Evolutionary conservation across 2,888 invertebrate genomes (phyloP).

Genomic region (Osedax fenrisi): DNA sequence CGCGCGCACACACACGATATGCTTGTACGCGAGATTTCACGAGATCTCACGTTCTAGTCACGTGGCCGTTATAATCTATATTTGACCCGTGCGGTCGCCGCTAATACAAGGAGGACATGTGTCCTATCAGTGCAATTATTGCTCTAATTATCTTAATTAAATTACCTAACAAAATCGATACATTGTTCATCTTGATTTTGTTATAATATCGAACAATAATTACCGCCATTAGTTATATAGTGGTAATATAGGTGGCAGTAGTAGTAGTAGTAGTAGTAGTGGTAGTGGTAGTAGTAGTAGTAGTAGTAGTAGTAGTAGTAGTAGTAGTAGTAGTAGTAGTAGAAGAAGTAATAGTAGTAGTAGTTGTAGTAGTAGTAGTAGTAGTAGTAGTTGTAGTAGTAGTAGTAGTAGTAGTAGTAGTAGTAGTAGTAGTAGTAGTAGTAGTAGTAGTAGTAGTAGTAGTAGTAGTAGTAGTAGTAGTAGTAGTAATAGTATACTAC

Average conservation of each 20-base stretch:
- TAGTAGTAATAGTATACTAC: background rate
- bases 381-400: conserved; percentile 14
- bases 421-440: conserved; percentile 17
- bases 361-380: conserved; percentile 8
- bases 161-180: too few relatives aligned
- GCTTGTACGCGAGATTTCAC: too few relatives aligned
- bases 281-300: conserved; percentile 25
- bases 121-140: too few relatives aligned
- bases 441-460: conserved; percentile 18
- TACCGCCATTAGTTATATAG: conserved; percentile 30
- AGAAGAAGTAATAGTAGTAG: conserved; percentile 4
- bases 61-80: too few relatives aligned
- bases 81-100: too few relatives aligned
- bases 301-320: conserved; percentile 22
- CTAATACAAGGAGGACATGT: too few relatives aligned
- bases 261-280: conserved; percentile 27
- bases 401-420: conserved; percentile 8
- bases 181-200: too few relatives aligned
- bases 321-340: conserved; percentile 22
- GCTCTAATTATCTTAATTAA: too few relatives aligned
- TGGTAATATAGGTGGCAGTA: conserved; percentile 30
- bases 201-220: too few relatives aligned
- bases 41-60: too few relatives aligned
- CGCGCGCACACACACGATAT: too few relatives aligned
- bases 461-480: background rate